These are phyloP conservation scores for Anarrhichthys ocellatus DNA, from an alignment of 2,113 vertebrate species.

Conservation along the genomic window DNA sequence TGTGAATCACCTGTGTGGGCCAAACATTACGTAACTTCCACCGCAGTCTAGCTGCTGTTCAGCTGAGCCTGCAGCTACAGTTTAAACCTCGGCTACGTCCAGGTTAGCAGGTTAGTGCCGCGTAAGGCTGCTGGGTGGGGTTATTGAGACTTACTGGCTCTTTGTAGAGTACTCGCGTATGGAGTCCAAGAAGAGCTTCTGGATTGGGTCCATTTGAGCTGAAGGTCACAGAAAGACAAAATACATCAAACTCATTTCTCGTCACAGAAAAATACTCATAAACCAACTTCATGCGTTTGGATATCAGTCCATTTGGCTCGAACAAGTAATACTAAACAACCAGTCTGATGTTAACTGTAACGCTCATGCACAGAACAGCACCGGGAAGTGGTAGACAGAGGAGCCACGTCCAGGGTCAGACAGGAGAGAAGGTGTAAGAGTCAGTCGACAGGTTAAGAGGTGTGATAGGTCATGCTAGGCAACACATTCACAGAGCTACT, in stretches of 20 bases:
- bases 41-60: background rate
- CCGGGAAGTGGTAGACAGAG: constrained; percentile 15
- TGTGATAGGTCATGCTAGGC: constrained; percentile 34
- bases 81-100: background rate
- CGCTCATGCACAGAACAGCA: constrained; percentile 56
- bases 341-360: constrained; percentile 21
- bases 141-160: constrained; percentile 86
- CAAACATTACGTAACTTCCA: background rate
- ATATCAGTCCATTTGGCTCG: background rate
- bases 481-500: constrained; percentile 12
- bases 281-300: constrained; percentile 8
- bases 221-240: constrained; percentile 45
- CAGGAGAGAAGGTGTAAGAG: constrained; percentile 12
- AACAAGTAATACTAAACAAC: background rate
- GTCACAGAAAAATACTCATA: background rate
- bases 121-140: background rate
- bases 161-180: constrained; percentile 89
- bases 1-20: background rate
- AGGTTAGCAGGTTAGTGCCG: background rate
- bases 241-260: background rate
- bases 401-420: constrained; percentile 32
- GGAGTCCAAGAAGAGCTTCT: constrained; percentile 95
- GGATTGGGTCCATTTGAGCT: constrained; percentile 90
- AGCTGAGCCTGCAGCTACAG: background rate
- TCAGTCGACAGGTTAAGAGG: constrained; percentile 31